Conservation (phyloP, 2,797 vertebrate genomes). For the Xenops minutus region DNA sequence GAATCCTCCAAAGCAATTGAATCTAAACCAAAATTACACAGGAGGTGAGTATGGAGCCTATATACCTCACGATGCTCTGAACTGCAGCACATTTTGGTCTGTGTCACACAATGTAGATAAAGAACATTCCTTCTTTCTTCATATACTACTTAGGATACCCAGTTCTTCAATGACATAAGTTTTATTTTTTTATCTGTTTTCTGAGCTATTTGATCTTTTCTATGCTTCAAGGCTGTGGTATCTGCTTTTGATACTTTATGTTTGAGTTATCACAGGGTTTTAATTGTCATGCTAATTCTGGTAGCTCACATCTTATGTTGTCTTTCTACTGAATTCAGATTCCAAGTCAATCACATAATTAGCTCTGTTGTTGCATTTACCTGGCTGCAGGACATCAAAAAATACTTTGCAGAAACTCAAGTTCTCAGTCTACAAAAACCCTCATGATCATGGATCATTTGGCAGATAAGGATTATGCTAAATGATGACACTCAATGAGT, state of each 20-base stretch:
- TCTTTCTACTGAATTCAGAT: background rate
- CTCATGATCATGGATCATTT: background rate
- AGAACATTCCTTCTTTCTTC: background rate
- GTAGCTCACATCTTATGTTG: background rate
- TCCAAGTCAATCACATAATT: background rate
- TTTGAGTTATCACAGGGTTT: background rate
- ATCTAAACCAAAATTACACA: background rate
- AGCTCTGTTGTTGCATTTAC: background rate
- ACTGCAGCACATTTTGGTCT: background rate
- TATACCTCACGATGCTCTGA: background rate
- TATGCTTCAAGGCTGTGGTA: background rate
- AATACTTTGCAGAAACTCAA: background rate
- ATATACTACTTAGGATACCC: background rate
- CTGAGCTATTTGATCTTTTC: background rate
- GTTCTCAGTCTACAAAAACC: background rate
- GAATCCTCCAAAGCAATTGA: background rate
- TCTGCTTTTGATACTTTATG: background rate
- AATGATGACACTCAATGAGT: background rate
- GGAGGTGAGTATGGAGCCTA: background rate
- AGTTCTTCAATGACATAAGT: background rate
- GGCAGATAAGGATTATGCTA: background rate
- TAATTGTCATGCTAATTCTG: background rate
- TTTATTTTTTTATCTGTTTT: background rate
- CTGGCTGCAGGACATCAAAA: background rate
- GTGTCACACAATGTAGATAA: background rate